These are phyloP conservation scores for Threskiornis aethiopicus DNA, from an alignment of 2,797 vertebrate genomes.

Conservation along the genomic window DNA sequence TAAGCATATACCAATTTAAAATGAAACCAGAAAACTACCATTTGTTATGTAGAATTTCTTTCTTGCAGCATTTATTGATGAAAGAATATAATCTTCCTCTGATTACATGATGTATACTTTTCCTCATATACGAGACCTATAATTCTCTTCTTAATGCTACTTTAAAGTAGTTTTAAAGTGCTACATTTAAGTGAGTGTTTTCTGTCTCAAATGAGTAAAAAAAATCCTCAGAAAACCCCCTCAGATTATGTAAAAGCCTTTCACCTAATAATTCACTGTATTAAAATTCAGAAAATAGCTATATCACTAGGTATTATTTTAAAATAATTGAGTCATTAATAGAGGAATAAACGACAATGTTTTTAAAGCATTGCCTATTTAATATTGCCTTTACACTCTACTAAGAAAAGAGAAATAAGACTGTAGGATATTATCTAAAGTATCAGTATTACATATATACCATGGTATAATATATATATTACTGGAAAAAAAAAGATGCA, in stretches of 20 bases:
- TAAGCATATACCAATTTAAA: neutral
- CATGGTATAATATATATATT: neutral
- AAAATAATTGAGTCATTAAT: neutral
- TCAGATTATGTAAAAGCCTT: neutral
- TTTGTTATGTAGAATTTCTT: neutral
- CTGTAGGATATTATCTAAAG: neutral
- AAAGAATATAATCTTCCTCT: neutral
- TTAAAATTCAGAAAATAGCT: neutral
- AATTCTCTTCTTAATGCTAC: neutral
- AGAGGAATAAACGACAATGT: neutral
- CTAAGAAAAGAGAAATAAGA: neutral
- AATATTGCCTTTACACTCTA: neutral
- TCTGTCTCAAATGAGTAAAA: neutral
- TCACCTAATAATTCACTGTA: neutral
- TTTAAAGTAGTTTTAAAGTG: neutral
- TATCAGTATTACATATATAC: neutral
- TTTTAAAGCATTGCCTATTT: neutral
- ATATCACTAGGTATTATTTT: neutral
- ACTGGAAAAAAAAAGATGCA: neutral
- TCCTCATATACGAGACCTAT: neutral
- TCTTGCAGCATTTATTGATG: neutral
- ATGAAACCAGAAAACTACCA: neutral
- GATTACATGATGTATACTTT: neutral
- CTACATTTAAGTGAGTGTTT: neutral
- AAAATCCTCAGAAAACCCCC: rapidly evolving